A percentile compares a stretch with the other conserved stretches of the same genome.
phyloP scores from a whole-genome alignment of 2,797 vertebrate species.

The Poecilia wingei region DNA sequence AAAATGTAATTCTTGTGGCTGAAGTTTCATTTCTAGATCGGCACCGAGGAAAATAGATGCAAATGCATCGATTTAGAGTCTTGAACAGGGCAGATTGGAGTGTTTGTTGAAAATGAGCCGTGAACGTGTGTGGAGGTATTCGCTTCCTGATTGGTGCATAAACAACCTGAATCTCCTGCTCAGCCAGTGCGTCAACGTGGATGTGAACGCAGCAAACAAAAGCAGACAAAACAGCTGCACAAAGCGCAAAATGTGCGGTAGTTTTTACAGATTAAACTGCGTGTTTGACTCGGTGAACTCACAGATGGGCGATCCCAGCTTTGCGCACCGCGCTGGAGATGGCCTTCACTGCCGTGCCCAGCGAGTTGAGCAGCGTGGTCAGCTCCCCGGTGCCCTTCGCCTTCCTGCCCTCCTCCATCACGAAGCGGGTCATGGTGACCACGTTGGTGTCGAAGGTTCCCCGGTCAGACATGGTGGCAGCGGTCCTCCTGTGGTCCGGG shows the following conservation, averaged over 20 bases:
- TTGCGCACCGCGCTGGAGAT: slow-evolving; percentile 94
- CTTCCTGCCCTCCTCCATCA: slow-evolving; percentile 90
- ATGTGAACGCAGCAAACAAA: not conserved
- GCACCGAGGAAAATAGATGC: not conserved
- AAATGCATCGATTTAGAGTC: not conserved
- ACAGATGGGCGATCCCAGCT: slow-evolving; percentile 94
- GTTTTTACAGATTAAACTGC: not conserved
- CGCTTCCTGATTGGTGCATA: slow-evolving; percentile 48
- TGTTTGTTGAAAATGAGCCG: not conserved
- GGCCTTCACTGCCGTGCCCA: slow-evolving; percentile 92
- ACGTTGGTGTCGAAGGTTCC: slow-evolving; percentile 92
- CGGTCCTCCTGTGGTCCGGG: slow-evolving; percentile 10
- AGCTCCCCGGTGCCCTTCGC: slow-evolving; percentile 90
- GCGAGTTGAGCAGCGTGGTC: slow-evolving; percentile 90
- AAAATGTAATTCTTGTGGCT: too few species aligned
- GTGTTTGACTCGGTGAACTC: slow-evolving; percentile 72
- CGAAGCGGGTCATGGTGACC: slow-evolving; percentile 91
- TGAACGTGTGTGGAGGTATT: slow-evolving; percentile 35
- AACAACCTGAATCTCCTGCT: slow-evolving; percentile 37
- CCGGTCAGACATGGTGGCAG: slow-evolving; percentile 83
- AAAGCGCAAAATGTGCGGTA: not conserved
- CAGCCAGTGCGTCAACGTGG: not conserved
- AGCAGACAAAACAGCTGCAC: not conserved
- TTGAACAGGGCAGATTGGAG: not conserved
- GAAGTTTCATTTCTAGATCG: not conserved